Evolutionary conservation across 30 jellyfish, hydroid and myxozoan species (phyloP).

Genomic region (Turritopsis rubra): DNA sequence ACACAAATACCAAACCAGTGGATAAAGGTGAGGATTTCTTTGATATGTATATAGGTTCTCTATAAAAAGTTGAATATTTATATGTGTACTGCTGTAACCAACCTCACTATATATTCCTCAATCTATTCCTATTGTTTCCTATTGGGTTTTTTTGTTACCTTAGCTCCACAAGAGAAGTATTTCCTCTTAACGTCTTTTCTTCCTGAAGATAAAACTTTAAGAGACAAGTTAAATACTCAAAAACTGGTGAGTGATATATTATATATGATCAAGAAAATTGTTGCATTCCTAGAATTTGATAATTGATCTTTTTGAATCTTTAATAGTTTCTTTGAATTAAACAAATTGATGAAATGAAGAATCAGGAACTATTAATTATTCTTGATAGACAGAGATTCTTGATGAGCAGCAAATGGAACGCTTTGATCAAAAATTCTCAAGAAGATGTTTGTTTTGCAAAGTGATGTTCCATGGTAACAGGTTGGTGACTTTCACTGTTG

Average conservation of each 20-base stretch:
- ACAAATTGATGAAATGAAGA: too few relatives aligned
- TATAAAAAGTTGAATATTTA: background rate
- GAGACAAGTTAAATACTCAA: slow-evolving; percentile 57
- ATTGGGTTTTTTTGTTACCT: background rate
- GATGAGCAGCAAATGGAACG: slow-evolving; percentile 80
- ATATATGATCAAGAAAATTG: background rate
- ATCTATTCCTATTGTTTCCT: background rate
- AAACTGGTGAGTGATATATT: slow-evolving; percentile 50
- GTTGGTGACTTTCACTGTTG: slow-evolving; percentile 18
- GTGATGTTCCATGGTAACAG: slow-evolving; percentile 60
- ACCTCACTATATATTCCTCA: too few relatives aligned
- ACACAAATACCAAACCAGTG: slow-evolving; percentile 51
- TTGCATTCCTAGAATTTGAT: background rate
- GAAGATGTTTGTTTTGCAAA: slow-evolving; percentile 78
- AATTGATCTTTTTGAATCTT: background rate
- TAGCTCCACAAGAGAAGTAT: slow-evolving; percentile 65
- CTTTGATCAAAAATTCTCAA: slow-evolving; percentile 48
- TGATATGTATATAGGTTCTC: too few relatives aligned
- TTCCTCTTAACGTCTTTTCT: slow-evolving; percentile 58
- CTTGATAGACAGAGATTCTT: slow-evolving; percentile 40
- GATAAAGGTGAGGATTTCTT: slow-evolving; percentile 56
- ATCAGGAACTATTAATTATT: background rate
- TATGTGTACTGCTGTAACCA: too few relatives aligned
- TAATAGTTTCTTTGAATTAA: background rate
- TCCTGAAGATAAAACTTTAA: slow-evolving; percentile 79